phyloP scores from a whole-genome alignment of 64 coral and sea anemone genomes.

The Montipora capricornis region DNA sequence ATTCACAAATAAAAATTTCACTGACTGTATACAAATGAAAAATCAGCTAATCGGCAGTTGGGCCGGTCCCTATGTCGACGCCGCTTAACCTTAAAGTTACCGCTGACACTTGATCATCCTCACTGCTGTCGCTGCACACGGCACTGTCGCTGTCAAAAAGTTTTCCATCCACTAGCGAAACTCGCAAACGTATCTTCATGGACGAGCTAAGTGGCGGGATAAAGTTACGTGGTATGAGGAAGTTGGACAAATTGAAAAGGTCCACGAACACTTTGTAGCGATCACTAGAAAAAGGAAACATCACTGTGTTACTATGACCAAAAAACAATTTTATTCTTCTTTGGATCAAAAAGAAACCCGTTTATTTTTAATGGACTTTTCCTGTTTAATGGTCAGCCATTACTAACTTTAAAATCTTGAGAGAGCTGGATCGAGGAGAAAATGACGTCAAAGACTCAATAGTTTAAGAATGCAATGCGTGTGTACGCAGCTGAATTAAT shows the following conservation, averaged over 20 bases:
- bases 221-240: slow-evolving; percentile 84
- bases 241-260: slow-evolving; percentile 91
- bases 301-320: too few species aligned
- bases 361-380: too few species aligned
- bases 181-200: slow-evolving; percentile 87
- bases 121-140: slow-evolving; percentile 77
- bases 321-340: too few species aligned
- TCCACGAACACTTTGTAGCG: slow-evolving; percentile 97
- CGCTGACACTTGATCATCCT: slow-evolving; percentile 50
- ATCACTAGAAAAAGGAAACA: slow-evolving; percentile 69
- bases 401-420: too few species aligned
- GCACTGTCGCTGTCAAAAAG: slow-evolving; percentile 89
- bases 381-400: too few species aligned
- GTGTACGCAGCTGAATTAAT: too few species aligned
- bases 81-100: neutral
- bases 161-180: slow-evolving; percentile 45
- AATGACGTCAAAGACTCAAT: too few species aligned
- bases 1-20: neutral
- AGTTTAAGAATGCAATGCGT: too few species aligned
- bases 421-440: too few species aligned
- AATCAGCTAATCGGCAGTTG: neutral
- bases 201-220: slow-evolving; percentile 81
- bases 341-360: too few species aligned
- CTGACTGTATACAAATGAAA: neutral
- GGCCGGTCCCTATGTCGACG: neutral